These are phyloP conservation scores for Drosophila neonasuta DNA, from an alignment of 2,888 invertebrate species.

Conservation along the genomic window DNA sequence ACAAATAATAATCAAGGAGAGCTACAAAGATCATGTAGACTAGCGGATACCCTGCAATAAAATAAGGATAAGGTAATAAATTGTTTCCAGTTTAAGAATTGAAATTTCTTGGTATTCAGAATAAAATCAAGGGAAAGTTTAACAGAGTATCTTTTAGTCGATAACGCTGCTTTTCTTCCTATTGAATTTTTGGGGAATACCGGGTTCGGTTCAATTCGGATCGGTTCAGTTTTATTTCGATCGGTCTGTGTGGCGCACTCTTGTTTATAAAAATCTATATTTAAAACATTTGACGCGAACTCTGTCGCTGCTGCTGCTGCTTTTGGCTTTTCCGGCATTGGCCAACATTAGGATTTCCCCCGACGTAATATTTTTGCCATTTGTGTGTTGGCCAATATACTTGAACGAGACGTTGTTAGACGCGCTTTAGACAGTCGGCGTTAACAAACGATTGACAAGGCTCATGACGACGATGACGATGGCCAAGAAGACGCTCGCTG, in stretches of 20 bases:
- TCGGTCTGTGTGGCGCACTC: conserved; percentile 8
- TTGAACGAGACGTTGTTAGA: conserved; percentile 50
- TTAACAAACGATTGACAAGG: conserved; percentile 54
- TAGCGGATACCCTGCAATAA: background rate
- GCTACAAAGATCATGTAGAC: background rate
- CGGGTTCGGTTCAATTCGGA: conserved; percentile 15
- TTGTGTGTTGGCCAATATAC: conserved; percentile 56
- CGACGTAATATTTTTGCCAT: conserved; percentile 58
- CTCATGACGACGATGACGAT: conserved; percentile 50
- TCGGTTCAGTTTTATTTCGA: conserved; percentile 12
- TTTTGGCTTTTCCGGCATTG: conserved; percentile 50
- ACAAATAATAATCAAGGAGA: conserved; percentile 35
- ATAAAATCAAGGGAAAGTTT: background rate
- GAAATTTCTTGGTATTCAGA: background rate
- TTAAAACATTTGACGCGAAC: conserved; percentile 65
- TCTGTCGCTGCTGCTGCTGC: conserved; percentile 53
- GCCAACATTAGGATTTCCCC: conserved; percentile 65
- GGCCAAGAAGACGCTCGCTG: conserved; percentile 34
- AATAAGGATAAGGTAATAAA: background rate
- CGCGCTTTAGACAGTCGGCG: conserved; percentile 65
- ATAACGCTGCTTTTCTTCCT: background rate
- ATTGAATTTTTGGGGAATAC: background rate
- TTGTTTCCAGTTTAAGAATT: background rate
- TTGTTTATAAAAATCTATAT: conserved; percentile 58
- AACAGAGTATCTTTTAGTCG: conserved; percentile 11